phyloP scores from a whole-genome alignment of 2,797 vertebrate species.

The Platyrinchus mystaceus region DNA sequence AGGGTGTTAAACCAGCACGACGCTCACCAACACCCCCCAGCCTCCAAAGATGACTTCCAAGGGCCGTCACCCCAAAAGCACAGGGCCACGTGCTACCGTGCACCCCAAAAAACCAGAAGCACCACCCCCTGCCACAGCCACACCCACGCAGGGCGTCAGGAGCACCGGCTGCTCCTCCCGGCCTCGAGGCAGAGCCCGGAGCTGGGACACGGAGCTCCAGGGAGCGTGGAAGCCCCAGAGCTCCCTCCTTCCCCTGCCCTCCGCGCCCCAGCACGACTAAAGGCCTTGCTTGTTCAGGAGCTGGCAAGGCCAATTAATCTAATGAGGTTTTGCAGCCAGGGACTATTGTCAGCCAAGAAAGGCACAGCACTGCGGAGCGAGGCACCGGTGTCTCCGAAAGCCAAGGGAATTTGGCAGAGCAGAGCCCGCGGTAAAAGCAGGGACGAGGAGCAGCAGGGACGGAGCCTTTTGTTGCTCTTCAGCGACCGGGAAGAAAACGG shows the following conservation, averaged over 20 bases:
- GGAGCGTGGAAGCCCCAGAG: not conserved
- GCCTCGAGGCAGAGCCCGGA: not conserved
- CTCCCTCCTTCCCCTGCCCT: slow-evolving; percentile 51
- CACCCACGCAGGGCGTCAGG: not conserved
- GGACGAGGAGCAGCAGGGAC: not conserved
- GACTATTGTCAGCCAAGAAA: slow-evolving; percentile 58
- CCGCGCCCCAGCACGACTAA: slow-evolving; percentile 22
- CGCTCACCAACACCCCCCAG: accelerated
- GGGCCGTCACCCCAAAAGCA: not conserved
- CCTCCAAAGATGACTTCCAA: not conserved
- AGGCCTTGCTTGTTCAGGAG: slow-evolving; percentile 53
- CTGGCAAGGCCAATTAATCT: slow-evolving; percentile 67
- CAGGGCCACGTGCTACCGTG: accelerated
- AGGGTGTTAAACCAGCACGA: not conserved
- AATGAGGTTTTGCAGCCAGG: slow-evolving; percentile 67
- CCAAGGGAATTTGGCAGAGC: slow-evolving; percentile 54
- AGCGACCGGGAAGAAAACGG: not conserved
- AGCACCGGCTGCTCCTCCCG: not conserved
- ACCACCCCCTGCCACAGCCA: not conserved
- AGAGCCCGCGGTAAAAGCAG: not conserved
- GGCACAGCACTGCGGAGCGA: slow-evolving; percentile 16
- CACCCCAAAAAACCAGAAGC: not conserved
- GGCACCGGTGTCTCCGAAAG: slow-evolving; percentile 39
- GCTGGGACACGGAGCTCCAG: not conserved
- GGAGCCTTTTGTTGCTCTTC: slow-evolving; percentile 25